Evolutionary conservation across 2,797 vertebrate species (phyloP).

Genomic region (Distichodus sexfasciatus): DNA sequence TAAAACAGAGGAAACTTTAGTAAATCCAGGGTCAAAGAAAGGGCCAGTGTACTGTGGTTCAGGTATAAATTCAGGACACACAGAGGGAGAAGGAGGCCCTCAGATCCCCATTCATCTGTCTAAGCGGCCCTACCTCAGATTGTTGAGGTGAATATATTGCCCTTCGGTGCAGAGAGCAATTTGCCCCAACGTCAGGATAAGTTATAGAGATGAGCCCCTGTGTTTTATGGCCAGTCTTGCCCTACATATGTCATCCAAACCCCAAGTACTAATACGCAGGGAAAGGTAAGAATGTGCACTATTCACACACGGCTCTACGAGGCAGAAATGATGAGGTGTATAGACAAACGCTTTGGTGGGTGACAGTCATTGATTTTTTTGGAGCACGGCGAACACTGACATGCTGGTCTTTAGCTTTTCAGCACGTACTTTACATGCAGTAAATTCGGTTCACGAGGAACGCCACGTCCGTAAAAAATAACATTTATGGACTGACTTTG

Average conservation of each 20-base stretch:
- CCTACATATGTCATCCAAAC: constrained; percentile 44
- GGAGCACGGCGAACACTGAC: neutral
- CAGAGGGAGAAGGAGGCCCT: constrained; percentile 48
- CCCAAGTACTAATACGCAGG: constrained; percentile 31
- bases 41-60: constrained; percentile 72
- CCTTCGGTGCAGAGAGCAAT: constrained; percentile 49
- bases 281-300: constrained; percentile 38
- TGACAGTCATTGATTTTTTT: constrained; percentile 7
- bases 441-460: neutral
- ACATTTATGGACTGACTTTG: neutral
- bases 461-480: neutral
- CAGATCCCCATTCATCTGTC: constrained; percentile 50
- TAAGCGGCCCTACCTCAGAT: constrained; percentile 40
- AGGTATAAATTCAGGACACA: constrained; percentile 61
- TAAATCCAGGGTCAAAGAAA: constrained; percentile 61
- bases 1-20: constrained; percentile 23
- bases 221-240: constrained; percentile 35
- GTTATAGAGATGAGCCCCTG: constrained; percentile 45
- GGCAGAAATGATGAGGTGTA: constrained; percentile 20
- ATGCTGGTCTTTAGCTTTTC: neutral
- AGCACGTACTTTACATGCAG: neutral
- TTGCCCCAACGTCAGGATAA: constrained; percentile 49
- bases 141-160: constrained; percentile 53
- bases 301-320: constrained; percentile 1
- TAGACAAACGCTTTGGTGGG: neutral